Evolutionary conservation across 2,888 invertebrate species (phyloP), one percentile per base, ranked within the genome.

Genomic region (Cephus rjabovi): DNA sequence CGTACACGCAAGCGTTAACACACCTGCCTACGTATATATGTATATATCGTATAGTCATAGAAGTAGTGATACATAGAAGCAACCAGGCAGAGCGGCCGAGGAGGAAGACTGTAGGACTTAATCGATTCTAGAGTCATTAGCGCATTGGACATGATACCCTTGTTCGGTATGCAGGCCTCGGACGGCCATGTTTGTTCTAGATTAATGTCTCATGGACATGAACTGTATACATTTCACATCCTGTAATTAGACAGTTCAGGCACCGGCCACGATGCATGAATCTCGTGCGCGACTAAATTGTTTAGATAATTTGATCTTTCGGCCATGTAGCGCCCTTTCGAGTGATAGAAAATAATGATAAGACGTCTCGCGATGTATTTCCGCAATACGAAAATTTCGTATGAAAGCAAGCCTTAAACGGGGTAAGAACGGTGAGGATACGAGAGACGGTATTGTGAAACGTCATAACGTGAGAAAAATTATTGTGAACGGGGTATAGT

Each of bases 91-190:
- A 75, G 40, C 74, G 69, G 33, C 75, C 69, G 71, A 69, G 79
- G 74, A 68, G 74, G 78, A 76, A 74, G 75, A 76, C 33, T 69
- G 75, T 56, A 56, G 71, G 37, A 56, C 81, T 86, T 88, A 88
- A 90, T 90, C 90, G 90, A 90, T 90, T 86, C 83, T 79, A 71
- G 83, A 86, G 88, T 90, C 89, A 90, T 90, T 90, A 90, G 87
- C 88, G 86, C 85, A 85, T 87, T 83, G 83, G 85, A 83, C 87
- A 86, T 86, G 87, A 87, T 87, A 88, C 83, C 85, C 84, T 84
- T 83, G 84, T 81, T 81, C 82, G 83, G 71, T 33, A 34, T 31
- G 40, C 76, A 75, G 75, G 56, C 34, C 33, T 69, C 37, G 34
- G 40, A 76, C 85, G 85, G 88, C 87, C 89, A 88, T 89, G 87